These are phyloP conservation scores for Plotosus lineatus DNA, from an alignment of 2,113 vertebrate genomes.

Conservation along the genomic window DNA sequence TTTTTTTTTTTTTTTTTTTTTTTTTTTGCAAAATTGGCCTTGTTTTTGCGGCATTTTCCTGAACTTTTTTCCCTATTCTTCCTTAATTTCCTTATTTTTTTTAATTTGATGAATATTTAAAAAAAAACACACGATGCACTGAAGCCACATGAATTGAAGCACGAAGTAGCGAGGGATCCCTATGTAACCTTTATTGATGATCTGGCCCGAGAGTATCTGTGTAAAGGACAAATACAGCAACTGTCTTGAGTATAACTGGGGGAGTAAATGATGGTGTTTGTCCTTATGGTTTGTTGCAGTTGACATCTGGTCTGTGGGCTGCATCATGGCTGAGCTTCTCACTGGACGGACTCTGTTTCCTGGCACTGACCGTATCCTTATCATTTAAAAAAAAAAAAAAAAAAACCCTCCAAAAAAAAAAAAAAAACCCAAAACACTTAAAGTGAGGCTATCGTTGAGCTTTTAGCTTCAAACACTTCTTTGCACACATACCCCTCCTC, in stretches of 20 bases:
- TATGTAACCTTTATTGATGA: background rate
- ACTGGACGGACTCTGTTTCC: slow-evolving; percentile 96
- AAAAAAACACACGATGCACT: too few species aligned
- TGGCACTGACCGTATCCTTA: slow-evolving; percentile 99
- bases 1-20: too few species aligned
- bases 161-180: too few species aligned
- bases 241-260: background rate
- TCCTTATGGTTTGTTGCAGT: slow-evolving; percentile 71
- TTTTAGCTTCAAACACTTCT: background rate
- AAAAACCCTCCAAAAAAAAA: too few species aligned
- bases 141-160: too few species aligned
- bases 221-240: background rate
- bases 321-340: slow-evolving; percentile 98
- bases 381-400: too few species aligned
- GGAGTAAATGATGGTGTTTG: slow-evolving; percentile 2
- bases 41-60: too few species aligned
- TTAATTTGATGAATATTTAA: too few species aligned
- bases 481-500: background rate
- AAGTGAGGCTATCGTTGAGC: background rate
- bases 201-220: background rate
- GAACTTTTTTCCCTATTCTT: too few species aligned
- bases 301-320: slow-evolving; percentile 99
- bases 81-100: too few species aligned
- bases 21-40: too few species aligned
- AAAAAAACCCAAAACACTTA: too few species aligned